Evolutionary conservation across 2,113 vertebrate genomes (phyloP).

Genomic region (Nesoenas mayeri): DNA sequence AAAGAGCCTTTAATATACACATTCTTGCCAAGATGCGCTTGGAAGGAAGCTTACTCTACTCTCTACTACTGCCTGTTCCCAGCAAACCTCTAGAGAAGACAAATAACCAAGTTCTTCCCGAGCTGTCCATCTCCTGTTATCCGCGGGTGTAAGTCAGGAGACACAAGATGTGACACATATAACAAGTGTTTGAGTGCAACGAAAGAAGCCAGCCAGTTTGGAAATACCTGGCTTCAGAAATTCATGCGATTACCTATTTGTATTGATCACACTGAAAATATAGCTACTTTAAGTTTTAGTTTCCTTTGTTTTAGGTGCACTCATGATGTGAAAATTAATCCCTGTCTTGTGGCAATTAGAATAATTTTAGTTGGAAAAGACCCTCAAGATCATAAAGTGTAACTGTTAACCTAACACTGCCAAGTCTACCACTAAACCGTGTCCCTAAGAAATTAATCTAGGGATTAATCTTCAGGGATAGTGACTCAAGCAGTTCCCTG

Average conservation of each 20-base stretch:
- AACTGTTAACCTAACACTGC: too few species aligned
- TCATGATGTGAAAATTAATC: background rate
- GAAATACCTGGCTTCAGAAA: background rate
- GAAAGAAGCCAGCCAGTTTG: background rate
- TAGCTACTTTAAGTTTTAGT: background rate
- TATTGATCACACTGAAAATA: background rate
- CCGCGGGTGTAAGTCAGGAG: background rate
- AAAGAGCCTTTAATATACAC: background rate
- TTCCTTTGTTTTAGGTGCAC: background rate
- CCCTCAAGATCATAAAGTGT: too few species aligned
- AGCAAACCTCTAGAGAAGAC: conserved; percentile 1
- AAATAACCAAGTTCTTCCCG: background rate
- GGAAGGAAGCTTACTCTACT: conserved; percentile 20
- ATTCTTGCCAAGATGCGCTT: conserved; percentile 60
- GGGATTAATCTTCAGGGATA: too few species aligned
- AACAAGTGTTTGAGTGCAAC: background rate
- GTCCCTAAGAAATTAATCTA: too few species aligned
- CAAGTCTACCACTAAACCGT: too few species aligned
- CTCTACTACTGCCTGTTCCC: background rate
- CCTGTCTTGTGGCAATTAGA: background rate
- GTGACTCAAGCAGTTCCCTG: too few species aligned
- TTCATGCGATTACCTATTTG: background rate
- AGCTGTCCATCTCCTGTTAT: background rate
- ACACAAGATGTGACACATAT: background rate
- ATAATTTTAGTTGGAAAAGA: too few species aligned